These are phyloP conservation scores for Drepana falcataria DNA, from an alignment of 2,888 invertebrate genomes.

Conservation along the genomic window DNA sequence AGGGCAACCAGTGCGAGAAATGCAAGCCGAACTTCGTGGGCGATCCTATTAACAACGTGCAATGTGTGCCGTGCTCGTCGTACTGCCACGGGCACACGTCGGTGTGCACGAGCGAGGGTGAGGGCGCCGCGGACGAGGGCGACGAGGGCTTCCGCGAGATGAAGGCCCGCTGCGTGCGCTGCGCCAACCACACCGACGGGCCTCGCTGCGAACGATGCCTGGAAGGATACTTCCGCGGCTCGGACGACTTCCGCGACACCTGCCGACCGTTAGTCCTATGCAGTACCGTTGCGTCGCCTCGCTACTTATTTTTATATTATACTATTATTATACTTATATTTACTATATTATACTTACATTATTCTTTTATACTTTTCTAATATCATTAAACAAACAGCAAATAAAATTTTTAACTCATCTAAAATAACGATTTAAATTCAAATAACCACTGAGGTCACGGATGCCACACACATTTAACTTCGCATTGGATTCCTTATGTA, in stretches of 20 bases:
- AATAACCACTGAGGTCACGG: too few species aligned
- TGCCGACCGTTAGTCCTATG: conserved; percentile 82
- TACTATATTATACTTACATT: too few species aligned
- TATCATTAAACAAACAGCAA: too few species aligned
- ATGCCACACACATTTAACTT: too few species aligned
- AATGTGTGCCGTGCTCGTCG: conserved; percentile 91
- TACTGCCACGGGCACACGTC: conserved; percentile 94
- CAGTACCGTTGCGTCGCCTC: not conserved
- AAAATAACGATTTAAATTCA: too few species aligned
- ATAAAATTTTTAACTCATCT: too few species aligned
- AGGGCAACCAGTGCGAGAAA: conserved; percentile 94
- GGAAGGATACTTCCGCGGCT: conserved; percentile 85
- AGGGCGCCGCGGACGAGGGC: conserved; percentile 52
- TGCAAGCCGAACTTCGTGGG: conserved; percentile 95
- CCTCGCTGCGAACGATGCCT: conserved; percentile 90
- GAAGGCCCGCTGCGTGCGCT: conserved; percentile 90
- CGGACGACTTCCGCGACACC: conserved; percentile 85
- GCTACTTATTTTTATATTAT: not conserved
- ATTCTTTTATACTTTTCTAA: too few species aligned
- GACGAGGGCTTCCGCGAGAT: conserved; percentile 31
- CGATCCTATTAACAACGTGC: conserved; percentile 91
- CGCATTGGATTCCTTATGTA: too few species aligned
- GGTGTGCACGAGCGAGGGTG: conserved; percentile 84
- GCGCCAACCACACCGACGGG: conserved; percentile 90
- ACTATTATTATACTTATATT: too few species aligned